Evolutionary conservation across 2,797 vertebrate genomes (phyloP), one percentile per base, ranked within the genome.

Genomic region (Parambassis ranga): DNA sequence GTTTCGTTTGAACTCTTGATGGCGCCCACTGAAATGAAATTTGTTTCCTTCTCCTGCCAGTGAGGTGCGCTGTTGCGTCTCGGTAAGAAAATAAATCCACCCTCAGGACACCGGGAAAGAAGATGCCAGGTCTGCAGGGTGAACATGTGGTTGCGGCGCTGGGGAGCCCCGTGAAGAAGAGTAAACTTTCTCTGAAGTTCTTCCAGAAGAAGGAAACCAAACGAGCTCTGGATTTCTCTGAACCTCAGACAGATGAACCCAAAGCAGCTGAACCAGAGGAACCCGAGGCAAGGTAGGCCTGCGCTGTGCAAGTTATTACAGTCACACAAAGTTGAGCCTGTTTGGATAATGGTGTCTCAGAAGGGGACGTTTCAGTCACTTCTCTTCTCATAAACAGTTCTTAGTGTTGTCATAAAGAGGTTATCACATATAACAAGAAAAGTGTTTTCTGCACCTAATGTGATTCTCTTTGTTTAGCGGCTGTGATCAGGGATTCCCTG

Each of bases 151-250:
- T 87, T 71, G 87, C 90, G 59, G 86, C 92, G 9, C 86, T 82
- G 53, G 92, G 91, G 53, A 96, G 95, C 77, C 96, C 96, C 4
- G 75, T 92, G 20, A 96, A 93, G 87, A 98, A 91, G 90, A 97
- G 89, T 61, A 88, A 94, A 65, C 93, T 99, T 18, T 98, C 97
- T 22, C 79, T 98, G 39, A 98, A 94, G 90, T 98, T 98, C 43
- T 96, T 98, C 79, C 97, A 98, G 48, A 99, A 96, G 86, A 98
- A 96, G 44, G 97, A 98, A 46, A 89, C 96, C 3, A 99, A 98
- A 75, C 92, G 97, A 56, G 94, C 93, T 3, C 83, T 98, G 85
- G 95, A 98, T 88, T 98, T 98, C 77, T 93, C 92, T 0, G 95
- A 98, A 61, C 80, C 93, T 3, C 93, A 89, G 38, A 79, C 92